phyloP scores from a whole-genome alignment of 2,797 vertebrate genomes.

The Arrhamphus sclerolepis region DNA sequence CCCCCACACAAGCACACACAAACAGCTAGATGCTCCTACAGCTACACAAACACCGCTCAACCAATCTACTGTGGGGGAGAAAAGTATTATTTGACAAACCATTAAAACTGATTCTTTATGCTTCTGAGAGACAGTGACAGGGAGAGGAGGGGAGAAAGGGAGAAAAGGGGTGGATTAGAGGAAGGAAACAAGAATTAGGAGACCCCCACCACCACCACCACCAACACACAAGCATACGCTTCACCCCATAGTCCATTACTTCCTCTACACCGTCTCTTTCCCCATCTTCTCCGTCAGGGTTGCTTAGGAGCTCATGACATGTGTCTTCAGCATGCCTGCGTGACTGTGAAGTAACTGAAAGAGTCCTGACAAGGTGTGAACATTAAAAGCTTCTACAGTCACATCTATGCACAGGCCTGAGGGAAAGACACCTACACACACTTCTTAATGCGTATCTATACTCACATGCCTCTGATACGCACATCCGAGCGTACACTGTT shows the following conservation, averaged over 20 bases:
- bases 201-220: slow-evolving; percentile 12
- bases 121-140: slow-evolving; percentile 66
- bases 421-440: slow-evolving; percentile 67
- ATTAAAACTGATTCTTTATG: slow-evolving; percentile 78
- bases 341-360: slow-evolving; percentile 45
- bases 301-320: slow-evolving; percentile 61
- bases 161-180: slow-evolving; percentile 49
- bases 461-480: slow-evolving; percentile 14
- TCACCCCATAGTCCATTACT: not conserved
- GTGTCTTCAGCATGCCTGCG: slow-evolving; percentile 58
- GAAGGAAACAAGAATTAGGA: slow-evolving; percentile 64
- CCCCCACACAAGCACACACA: slow-evolving; percentile 16
- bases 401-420: slow-evolving; percentile 47
- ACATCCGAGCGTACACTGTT: not conserved
- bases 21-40: slow-evolving; percentile 27
- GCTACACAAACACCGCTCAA: slow-evolving; percentile 65
- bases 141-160: slow-evolving; percentile 30
- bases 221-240: slow-evolving; percentile 15
- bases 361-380: slow-evolving; percentile 75
- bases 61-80: slow-evolving; percentile 71
- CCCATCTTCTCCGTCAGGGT: slow-evolving; percentile 54
- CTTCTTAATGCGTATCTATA: slow-evolving; percentile 2
- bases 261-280: slow-evolving; percentile 26
- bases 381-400: slow-evolving; percentile 69
- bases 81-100: slow-evolving; percentile 79